These are phyloP conservation scores for Escarpia spicata DNA, from an alignment of 2,888 invertebrate species.

Conservation along the genomic window DNA sequence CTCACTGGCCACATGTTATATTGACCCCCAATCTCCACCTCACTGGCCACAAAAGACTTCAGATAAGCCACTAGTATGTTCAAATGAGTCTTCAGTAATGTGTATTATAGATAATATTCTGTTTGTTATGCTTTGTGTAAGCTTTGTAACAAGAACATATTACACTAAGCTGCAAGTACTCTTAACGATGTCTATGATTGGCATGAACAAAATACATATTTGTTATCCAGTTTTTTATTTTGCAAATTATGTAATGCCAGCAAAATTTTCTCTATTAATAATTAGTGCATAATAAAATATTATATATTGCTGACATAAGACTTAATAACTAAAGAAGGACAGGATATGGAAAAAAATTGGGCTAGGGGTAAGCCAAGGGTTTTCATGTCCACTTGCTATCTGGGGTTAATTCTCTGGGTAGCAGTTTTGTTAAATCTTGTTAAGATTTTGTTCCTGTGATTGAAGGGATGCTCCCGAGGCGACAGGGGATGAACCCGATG, in stretches of 20 bases:
- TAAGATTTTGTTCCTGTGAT: background rate
- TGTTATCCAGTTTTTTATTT: background rate
- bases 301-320: background rate
- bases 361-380: too few relatives aligned
- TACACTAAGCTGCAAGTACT: background rate
- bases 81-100: background rate
- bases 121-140: background rate
- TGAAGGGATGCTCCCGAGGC: constrained; percentile 92
- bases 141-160: background rate
- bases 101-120: background rate
- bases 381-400: too few relatives aligned
- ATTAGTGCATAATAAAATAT: background rate
- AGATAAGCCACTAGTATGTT: background rate
- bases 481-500: constrained; percentile 96
- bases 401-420: too few relatives aligned
- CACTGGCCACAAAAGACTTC: background rate
- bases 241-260: background rate
- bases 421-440: too few relatives aligned
- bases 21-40: too few relatives aligned
- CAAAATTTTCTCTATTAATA: background rate
- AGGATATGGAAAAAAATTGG: too few relatives aligned
- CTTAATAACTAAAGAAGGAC: too few relatives aligned
- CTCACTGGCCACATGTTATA: too few relatives aligned
- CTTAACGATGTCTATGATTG: background rate
- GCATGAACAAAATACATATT: background rate